Evolutionary conservation across 2,113 vertebrate species (phyloP).

Genomic region (Elaphurus davidianus): DNA sequence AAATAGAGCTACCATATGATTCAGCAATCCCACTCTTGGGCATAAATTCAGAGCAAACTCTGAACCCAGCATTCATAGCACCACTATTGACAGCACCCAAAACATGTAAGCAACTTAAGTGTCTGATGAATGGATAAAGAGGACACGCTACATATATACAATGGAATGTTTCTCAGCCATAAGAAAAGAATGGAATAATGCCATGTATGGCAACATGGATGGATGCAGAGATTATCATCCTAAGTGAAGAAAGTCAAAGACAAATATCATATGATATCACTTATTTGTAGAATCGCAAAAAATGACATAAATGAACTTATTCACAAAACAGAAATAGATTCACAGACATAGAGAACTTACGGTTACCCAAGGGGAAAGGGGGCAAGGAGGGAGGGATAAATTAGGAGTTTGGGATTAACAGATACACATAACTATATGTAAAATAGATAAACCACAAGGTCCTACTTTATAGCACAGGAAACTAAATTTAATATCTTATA

Average conservation of each 20-base stretch:
- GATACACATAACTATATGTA: not conserved
- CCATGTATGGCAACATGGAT: not conserved
- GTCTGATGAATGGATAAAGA: not conserved
- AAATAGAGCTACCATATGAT: not conserved
- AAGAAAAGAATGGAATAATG: not conserved
- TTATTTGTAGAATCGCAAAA: not conserved
- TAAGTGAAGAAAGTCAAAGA: not conserved
- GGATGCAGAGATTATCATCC: not conserved
- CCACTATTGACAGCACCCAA: not conserved
- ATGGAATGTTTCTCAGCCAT: not conserved
- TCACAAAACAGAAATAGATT: not conserved
- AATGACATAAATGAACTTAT: not conserved
- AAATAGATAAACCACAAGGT: not conserved
- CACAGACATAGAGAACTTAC: not conserved
- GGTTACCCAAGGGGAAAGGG: not conserved
- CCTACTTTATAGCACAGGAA: not conserved
- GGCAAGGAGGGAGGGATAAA: not conserved
- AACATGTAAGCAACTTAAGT: not conserved
- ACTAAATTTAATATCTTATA: not conserved
- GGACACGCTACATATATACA: not conserved
- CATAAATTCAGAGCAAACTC: not conserved
- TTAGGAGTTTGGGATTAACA: not conserved
- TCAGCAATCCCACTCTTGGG: not conserved
- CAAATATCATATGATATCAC: not conserved
- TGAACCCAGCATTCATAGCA: not conserved